Evolutionary conservation across 2,888 invertebrate genomes (phyloP).

Genomic region (Chaitophorus viminalis): DNA sequence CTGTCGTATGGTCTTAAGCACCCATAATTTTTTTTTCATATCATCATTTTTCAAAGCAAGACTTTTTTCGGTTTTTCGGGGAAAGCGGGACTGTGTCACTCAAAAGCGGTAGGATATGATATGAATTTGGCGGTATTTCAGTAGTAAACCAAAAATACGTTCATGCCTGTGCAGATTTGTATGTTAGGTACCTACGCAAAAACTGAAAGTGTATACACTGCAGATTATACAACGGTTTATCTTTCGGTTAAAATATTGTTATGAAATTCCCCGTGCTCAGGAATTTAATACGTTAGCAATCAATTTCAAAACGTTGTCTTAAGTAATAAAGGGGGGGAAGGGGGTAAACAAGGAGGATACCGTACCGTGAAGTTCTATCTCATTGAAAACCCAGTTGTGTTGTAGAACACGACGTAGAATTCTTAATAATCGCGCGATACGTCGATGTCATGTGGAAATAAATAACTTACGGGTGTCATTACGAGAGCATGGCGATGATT

Average conservation of each 20-base stretch:
- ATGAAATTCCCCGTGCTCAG: background rate
- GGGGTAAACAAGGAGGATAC: background rate
- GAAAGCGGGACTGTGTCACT: no score
- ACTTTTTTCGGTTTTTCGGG: no score
- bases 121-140: background rate
- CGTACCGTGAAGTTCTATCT: background rate
- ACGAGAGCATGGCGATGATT: no score
- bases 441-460: background rate
- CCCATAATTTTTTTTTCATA: no score
- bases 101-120: no score
- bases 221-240: background rate
- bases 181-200: background rate
- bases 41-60: no score
- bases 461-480: no score
- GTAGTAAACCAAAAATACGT: background rate
- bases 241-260: background rate
- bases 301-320: background rate
- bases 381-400: background rate
- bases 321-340: background rate
- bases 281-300: constrained; percentile 7
- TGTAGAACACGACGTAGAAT: background rate
- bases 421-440: background rate
- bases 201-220: background rate
- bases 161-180: background rate
- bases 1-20: no score